Evolutionary conservation across 1,140 invertebrate genomes (phyloP).

Genomic region (Adoxophyes honmai): DNA sequence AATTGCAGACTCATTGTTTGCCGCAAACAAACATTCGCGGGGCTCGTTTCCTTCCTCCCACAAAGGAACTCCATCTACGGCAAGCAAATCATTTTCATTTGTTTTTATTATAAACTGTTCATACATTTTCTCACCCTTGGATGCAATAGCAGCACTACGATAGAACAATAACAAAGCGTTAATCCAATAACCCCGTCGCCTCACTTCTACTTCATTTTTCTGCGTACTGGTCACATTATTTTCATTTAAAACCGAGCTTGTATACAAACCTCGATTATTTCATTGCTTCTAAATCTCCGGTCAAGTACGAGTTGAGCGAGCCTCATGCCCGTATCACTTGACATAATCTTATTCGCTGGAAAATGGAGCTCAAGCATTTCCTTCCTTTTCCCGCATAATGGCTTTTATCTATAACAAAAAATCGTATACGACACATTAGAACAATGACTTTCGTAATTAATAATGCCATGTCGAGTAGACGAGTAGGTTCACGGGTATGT

Average conservation of each 20-base stretch:
- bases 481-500: too few species aligned
- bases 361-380: background rate
- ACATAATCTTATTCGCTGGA: background rate
- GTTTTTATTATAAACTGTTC: conserved; percentile 42
- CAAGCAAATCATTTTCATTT: conserved; percentile 43
- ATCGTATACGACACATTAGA: too few species aligned
- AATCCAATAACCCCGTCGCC: too few species aligned
- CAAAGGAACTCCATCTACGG: conserved; percentile 53
- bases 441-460: too few species aligned
- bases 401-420: too few species aligned
- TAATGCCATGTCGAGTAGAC: too few species aligned
- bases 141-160: too few species aligned
- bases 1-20: conserved; percentile 60
- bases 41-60: conserved; percentile 44
- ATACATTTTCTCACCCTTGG: background rate
- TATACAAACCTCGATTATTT: background rate
- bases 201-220: too few species aligned
- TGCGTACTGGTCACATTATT: too few species aligned
- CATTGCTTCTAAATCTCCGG: background rate
- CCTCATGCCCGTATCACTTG: background rate
- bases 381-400: too few species aligned
- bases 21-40: conserved; percentile 51
- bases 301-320: background rate
- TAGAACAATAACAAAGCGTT: too few species aligned
- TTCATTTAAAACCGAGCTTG: background rate